Evolutionary conservation across 2,797 vertebrate species (phyloP), one percentile per base, ranked within the genome.

Genomic region (Eupleurogrammus muticus): DNA sequence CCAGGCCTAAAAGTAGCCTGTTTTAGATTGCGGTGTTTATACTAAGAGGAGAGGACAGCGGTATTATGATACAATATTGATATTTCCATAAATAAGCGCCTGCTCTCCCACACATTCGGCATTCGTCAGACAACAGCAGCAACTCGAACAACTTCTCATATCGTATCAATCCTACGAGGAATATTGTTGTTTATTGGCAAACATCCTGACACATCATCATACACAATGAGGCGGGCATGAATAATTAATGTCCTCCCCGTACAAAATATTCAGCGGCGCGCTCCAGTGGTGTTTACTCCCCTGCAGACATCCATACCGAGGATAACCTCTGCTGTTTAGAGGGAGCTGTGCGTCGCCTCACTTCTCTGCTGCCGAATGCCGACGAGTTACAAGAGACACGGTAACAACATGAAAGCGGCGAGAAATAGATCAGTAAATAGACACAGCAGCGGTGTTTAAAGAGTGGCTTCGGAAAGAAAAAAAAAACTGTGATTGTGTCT

Each of bases 111-210:
- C 82, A 70, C 81, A 89, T 70, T 75, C 81, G 78, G 81, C 83
- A 74, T 66, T 75, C 58, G 59, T 85, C 83, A 90, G 89, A 88
- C 87, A 87, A 87, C 74, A 82, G 77, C 83, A 80, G 66, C 75
- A 90, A 92, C 82, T 87, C 80, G 90, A 85, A 87, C 91, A 92
- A 90, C 91, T 92, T 91, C 90, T 91, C 79, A 89, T 89, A 88
- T 88, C 62, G 84, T 87, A 91, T 92, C 88, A 91, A 90, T 91
- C 90, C 87, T 89, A 91, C 90, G 89, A 91, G 89, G 90, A 91
- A 90, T 89, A 89, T 90, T 87, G 89, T 92, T 93, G 89, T 94
- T 94, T 94, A 94, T 93, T 93, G 92, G 93, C 93, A 94, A 94
- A 94, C 90, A 94, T 90, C 92, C 92, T 94, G 94, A 95, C 92